Evolutionary conservation across 2,797 vertebrate genomes (phyloP).

Genomic region (Muscicapa comitata): DNA sequence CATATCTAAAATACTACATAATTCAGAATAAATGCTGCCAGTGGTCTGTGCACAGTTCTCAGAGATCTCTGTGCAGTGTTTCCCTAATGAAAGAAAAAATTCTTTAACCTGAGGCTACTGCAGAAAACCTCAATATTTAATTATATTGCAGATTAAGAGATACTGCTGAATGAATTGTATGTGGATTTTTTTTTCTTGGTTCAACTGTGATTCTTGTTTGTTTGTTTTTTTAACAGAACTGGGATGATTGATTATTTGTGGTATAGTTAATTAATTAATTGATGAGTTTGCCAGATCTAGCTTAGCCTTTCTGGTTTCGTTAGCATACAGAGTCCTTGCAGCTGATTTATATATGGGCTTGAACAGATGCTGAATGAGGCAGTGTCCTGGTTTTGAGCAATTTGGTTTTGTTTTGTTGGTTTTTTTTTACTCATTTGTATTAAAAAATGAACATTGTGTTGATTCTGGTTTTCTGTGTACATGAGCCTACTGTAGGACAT

Average conservation of each 20-base stretch:
- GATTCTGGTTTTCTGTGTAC: background rate
- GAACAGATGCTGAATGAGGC: background rate
- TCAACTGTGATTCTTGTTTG: background rate
- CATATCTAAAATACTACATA: background rate
- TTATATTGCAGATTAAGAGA: background rate
- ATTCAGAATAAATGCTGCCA: background rate
- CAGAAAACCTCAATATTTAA: background rate
- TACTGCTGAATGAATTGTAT: background rate
- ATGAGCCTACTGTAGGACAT: background rate
- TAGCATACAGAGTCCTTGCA: background rate
- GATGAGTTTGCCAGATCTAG: background rate
- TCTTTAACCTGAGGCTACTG: background rate
- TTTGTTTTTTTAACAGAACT: background rate
- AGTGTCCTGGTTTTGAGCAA: background rate
- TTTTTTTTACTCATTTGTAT: background rate
- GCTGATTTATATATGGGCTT: background rate
- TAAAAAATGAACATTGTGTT: background rate
- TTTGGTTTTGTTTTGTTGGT: background rate
- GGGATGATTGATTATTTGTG: background rate
- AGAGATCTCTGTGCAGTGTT: background rate
- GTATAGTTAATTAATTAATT: background rate
- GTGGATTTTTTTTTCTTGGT: background rate
- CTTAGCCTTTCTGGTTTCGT: background rate
- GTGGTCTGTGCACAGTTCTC: background rate
- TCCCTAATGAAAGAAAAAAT: background rate